Evolutionary conservation across 2,797 vertebrate species (phyloP), one percentile per base, ranked within the genome.

Genomic region (Bovichtus diacanthus): DNA sequence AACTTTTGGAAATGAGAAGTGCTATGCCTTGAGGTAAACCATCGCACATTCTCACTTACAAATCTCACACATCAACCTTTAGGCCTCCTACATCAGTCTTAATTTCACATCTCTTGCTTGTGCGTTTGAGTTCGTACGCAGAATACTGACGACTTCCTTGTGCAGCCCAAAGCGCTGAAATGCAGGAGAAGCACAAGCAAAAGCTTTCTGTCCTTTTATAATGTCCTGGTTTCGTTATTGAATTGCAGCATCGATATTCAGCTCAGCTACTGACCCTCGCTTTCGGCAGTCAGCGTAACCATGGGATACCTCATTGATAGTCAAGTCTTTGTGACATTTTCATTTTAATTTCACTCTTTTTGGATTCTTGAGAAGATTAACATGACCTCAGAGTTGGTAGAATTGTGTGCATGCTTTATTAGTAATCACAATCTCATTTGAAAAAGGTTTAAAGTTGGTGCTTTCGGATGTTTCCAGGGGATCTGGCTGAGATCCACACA

Each of bases 211-310:
- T 82, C 87, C 68, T 81, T 81, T 71, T 47, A 15, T 62, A 86
- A 72, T 4, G 31, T 84, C 53, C 67, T 9, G 60, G 56, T 70
- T 61, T 23, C 4, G 61, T 87, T 71, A 67, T 73, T 92, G 78
- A 90, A 81, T 49, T 21, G 70, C 67, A 36, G 63, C 81, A 93
- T 92, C 86, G 47, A 87, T 87, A 94, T 93, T 91, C 92, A 79
- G 71, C 87, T 91, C 90, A 92, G 90, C 85, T 76, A 55, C 86
- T 50, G 80, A 74, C 64, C 43, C 63, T 5, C 9, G 78, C 54
- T 68, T 86, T 82, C 25, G n/a, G 44, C 80, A 55, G 70, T 46
- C 82, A 31, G 71, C 2, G 84, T 81, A 83, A 82, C 87, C 78
- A 83, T 25, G 82, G 80, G 76, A 69, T 10, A 72, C 70, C 44